Evolutionary conservation across 2,888 invertebrate genomes (phyloP), one percentile per base, ranked within the genome.

Genomic region (Oscheius sp.): DNA sequence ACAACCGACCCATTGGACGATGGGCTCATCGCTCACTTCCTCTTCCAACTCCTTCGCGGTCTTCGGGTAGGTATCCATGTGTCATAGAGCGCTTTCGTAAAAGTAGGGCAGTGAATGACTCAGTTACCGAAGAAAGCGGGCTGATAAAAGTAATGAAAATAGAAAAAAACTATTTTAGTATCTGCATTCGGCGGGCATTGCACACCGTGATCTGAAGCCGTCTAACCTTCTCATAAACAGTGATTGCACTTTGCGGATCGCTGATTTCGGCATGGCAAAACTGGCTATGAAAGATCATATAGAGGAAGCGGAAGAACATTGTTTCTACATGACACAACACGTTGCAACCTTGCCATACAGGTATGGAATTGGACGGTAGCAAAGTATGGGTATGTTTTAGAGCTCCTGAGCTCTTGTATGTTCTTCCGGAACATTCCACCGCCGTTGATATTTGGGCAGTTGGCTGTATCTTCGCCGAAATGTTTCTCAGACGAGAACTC

Each of bases 361-460:
- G 67, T 74, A 26, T 32, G 12, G 26, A 30, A 28, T 5, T 17
- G 54, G 9, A 12, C 9, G 30, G 2, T 28, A 30, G 20, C 17
- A n/a, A 6, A 6, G 9, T 14, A 54, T 9, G 6, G 17, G 5
- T 33, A 24, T 4, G 2, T 24, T 71, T 47, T 36, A 77, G 82
- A 75, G 83, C 83, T 8, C 83, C 83, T 6, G 83, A 83, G 65
- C 70, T 83, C 5, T 68, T 83, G 1, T 83, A 80, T 65, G 83
- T 83, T 14, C 78, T 82, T 70, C 81, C 82, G 0, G 81, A 82
- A 61, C 83, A 83, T 59, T 77, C 77, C n/a, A 83, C 82, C 0
- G 82, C 81, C 36, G 83, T 83, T 17, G 83, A 83, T 59, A 81
- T 83, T 80, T 83, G 83, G 82, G 82, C 83, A 3, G 81, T 83